Conservation (phyloP, 2,888 invertebrate genomes). For the Palloptera scutellata region DNA sequence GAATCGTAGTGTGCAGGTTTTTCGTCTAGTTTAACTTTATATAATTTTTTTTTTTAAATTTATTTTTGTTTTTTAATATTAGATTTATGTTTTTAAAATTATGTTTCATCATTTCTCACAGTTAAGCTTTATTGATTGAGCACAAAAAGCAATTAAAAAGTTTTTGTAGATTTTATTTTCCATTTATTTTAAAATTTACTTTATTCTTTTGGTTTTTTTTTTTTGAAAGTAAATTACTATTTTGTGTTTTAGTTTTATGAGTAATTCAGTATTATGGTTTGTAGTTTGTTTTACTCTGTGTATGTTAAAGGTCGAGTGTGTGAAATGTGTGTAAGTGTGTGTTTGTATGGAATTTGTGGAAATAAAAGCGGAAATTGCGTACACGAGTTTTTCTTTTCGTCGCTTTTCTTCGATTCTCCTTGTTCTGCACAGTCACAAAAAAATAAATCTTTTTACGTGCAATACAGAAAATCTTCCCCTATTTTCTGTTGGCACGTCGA, state of each 20-base stretch:
- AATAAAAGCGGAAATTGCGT: no score
- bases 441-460: conserved; percentile 21
- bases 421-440: background rate
- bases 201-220: conserved; percentile 13
- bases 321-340: conserved; percentile 20
- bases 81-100: conserved; percentile 34
- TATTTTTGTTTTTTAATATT: conserved; percentile 22
- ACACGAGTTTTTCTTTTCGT: no score
- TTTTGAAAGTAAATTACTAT: background rate
- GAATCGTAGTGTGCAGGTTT: background rate
- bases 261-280: background rate
- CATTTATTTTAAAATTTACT: background rate
- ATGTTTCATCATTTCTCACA: conserved; percentile 55
- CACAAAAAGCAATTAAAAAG: conserved; percentile 60
- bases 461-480: conserved; percentile 59
- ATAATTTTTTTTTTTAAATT: conserved; percentile 20
- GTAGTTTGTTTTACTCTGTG: background rate
- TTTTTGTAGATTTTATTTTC: conserved; percentile 34
- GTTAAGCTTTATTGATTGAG: conserved; percentile 64
- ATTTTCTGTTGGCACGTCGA: conserved; percentile 45
- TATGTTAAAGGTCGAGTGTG: background rate
- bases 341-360: conserved; percentile 22
- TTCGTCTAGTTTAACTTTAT: background rate
- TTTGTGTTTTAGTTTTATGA: background rate
- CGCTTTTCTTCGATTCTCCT: no score